Evolutionary conservation across 2,888 invertebrate genomes (phyloP).

Genomic region (Tolmerus cingulatus): DNA sequence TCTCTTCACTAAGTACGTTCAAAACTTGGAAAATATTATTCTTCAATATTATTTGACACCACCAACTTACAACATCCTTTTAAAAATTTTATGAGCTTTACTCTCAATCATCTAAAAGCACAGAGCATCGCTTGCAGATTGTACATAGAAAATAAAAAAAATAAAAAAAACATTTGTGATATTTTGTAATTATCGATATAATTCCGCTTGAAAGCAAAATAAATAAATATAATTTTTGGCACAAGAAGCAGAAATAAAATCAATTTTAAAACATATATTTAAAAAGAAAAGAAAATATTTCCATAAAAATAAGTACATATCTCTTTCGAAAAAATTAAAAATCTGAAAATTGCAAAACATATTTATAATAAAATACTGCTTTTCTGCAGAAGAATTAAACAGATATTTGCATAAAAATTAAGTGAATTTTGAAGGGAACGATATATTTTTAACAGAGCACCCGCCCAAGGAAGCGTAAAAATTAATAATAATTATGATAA

Average conservation of each 20-base stretch:
- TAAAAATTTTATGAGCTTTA: background rate
- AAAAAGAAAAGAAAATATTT: background rate
- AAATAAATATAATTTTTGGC: background rate
- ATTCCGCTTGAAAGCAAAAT: background rate
- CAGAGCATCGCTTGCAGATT: background rate
- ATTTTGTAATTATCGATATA: conserved; percentile 12
- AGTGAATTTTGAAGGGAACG: background rate
- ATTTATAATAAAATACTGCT: background rate
- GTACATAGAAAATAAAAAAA: background rate
- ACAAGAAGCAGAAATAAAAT: background rate
- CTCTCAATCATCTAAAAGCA: background rate
- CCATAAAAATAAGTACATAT: background rate
- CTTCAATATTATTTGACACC: background rate
- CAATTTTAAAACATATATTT: background rate
- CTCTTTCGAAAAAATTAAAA: background rate
- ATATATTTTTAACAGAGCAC: background rate
- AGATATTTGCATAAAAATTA: background rate
- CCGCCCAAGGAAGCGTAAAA: conserved; percentile 1
- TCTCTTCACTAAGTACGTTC: background rate
- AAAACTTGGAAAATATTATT: background rate
- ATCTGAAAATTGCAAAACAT: background rate
- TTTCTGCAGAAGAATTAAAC: background rate
- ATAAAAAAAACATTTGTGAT: background rate
- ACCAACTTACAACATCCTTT: background rate
- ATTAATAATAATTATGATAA: background rate